These are phyloP conservation scores for Neomicropteryx cornuta DNA, from an alignment of 1,140 invertebrate species.

Conservation along the genomic window DNA sequence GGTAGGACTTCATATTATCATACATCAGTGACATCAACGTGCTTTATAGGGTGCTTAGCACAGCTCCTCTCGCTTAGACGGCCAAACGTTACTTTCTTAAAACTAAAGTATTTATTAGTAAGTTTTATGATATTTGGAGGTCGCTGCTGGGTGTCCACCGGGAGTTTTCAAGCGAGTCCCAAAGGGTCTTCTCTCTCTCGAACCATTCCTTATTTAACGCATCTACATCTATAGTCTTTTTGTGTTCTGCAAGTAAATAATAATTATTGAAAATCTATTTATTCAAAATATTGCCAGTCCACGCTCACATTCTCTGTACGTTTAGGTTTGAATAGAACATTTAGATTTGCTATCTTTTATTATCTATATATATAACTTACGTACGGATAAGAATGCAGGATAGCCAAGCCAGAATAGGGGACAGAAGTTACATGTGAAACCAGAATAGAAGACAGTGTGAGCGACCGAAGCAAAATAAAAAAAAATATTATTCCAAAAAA, in stretches of 20 bases:
- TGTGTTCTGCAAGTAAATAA: slow-evolving; percentile 55
- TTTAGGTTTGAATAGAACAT: neutral
- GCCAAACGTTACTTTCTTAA: no score
- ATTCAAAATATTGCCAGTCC: no score
- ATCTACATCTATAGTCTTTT: slow-evolving; percentile 57
- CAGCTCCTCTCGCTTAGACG: no score
- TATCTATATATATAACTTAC: neutral
- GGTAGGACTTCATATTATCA: no score
- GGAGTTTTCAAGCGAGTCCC: slow-evolving; percentile 70
- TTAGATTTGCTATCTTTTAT: neutral
- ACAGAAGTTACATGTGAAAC: slow-evolving; percentile 13
- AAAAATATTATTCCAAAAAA: no score
- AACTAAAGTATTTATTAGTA: no score
- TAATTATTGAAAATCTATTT: slow-evolving; percentile 3
- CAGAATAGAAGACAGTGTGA: no score
- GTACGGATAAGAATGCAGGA: neutral
- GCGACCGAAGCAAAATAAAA: no score
- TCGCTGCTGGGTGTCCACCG: slow-evolving; percentile 68
- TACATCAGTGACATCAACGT: no score
- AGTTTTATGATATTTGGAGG: no score
- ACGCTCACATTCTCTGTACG: neutral
- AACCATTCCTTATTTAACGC: slow-evolving; percentile 61
- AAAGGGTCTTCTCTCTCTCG: slow-evolving; percentile 61
- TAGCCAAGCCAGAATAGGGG: slow-evolving; percentile 15
- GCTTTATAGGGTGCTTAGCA: no score